phyloP scores from a whole-genome alignment of 2,113 vertebrate species.

The Cisticola juncidis region DNA sequence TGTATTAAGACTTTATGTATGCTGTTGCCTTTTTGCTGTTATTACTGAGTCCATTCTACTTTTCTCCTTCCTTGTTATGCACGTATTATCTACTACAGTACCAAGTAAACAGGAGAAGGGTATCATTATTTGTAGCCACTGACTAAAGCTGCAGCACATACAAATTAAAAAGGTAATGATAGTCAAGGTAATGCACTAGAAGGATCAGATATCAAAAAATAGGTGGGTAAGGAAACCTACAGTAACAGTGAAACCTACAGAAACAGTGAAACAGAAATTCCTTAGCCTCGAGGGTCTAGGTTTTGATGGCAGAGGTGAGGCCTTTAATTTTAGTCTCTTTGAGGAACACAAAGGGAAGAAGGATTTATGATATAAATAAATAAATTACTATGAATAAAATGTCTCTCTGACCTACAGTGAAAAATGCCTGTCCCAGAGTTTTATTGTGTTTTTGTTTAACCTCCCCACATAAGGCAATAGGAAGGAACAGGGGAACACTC shows the following conservation, averaged over 20 bases:
- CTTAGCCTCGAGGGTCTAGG: neutral
- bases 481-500: neutral
- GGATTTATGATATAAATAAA: slow-evolving; percentile 49
- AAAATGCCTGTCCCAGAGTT: slow-evolving; percentile 18
- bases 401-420: slow-evolving; percentile 9
- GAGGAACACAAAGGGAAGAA: slow-evolving; percentile 4
- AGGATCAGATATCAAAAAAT: neutral
- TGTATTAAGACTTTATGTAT: neutral
- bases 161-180: neutral
- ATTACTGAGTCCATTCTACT: neutral
- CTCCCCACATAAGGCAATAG: neutral
- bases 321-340: slow-evolving; percentile 51
- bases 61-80: neutral
- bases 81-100: neutral
- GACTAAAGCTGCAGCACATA: neutral
- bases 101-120: neutral
- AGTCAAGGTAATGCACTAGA: neutral
- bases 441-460: slow-evolving; percentile 52
- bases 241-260: neutral
- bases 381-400: slow-evolving; percentile 36
- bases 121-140: neutral
- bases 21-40: neutral
- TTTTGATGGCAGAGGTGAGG: slow-evolving; percentile 19
- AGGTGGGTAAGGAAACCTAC: neutral
- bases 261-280: neutral